Evolutionary conservation across 2,888 invertebrate species (phyloP), one percentile per base, ranked within the genome.

Genomic region (Morinoia aosen): DNA sequence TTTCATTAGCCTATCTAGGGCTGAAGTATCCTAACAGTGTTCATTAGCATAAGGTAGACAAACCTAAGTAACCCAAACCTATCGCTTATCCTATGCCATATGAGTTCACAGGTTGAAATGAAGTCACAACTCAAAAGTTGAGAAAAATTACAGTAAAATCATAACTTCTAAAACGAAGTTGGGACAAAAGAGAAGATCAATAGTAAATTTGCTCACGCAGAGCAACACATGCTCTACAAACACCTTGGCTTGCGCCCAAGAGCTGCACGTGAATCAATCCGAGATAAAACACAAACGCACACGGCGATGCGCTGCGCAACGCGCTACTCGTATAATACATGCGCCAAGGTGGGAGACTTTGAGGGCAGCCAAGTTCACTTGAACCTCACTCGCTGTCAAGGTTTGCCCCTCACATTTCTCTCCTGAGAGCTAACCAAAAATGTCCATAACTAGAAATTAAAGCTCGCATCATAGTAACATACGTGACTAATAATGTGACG

Each of bases 341-440:
- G 48, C n/a, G 90, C 48, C 40, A 40, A 90, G 16, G 90, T 90
- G 14, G 40, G 40, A 40, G 90, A 40, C 40, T 40, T 90, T 10
- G 48, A 90, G 19, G 39, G 90, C 40, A 39, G 90, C 90, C 90
- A 90, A 90, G 90, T 90, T 90, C 90, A 90, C 90, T 11, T 14
- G 76, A 61, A 16, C 5, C 33, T 76, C 7, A 33, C 33, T 16
- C 33, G 76, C 76, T 76, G 76, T 76, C 76, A 76, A 76, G 76
- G 76, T 76, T 7, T 16, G 25, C 25, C 33, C 25, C 76, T 76
- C 76, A 8, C 1, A 25, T 33, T 25, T 14, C 76, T 16, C 64
- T 25, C 25, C 0, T 2, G 25, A 76, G 76, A 33, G 25, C 76
- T 10, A 8, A 76, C 16, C 76, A 33, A 76, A 33, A 33, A 33